phyloP scores from a whole-genome alignment of 2,113 vertebrate species.

The Neolamprologus falcicula region DNA sequence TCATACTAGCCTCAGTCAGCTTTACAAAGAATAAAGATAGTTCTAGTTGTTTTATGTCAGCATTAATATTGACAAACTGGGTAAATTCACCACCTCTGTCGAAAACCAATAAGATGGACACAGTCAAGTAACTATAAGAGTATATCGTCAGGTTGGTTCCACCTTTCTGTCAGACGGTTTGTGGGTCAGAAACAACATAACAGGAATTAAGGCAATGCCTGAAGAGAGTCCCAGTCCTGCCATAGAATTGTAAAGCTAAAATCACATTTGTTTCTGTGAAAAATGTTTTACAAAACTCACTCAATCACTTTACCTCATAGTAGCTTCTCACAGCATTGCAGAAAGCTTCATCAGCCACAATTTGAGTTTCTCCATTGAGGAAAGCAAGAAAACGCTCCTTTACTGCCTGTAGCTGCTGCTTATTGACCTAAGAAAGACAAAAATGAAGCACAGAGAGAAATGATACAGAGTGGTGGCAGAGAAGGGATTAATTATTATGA shows the following conservation, averaged over 20 bases:
- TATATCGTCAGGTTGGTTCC: background rate
- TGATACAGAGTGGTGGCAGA: background rate
- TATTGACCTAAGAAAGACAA: conserved; percentile 80
- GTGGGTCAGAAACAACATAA: background rate
- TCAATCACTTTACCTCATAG: conserved; percentile 78
- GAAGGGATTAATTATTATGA: background rate
- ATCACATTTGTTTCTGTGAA: background rate
- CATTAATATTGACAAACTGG: background rate
- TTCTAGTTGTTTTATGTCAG: background rate
- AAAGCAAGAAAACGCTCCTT: conserved; percentile 91
- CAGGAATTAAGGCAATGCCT: background rate
- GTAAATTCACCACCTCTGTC: background rate
- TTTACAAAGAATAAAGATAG: background rate
- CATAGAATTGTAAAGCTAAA: background rate
- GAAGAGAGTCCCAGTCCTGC: background rate
- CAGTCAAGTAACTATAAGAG: background rate
- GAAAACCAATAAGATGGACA: background rate
- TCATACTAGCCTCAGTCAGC: background rate
- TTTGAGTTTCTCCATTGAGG: conserved; percentile 90
- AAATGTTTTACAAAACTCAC: background rate
- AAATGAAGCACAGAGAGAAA: background rate
- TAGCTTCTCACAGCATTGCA: conserved; percentile 94
- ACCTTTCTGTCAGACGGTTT: background rate
- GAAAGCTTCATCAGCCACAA: conserved; percentile 93
- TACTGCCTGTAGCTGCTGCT: conserved; percentile 87